Evolutionary conservation across 2,888 invertebrate species (phyloP).

Genomic region (Abrostola tripartita): DNA sequence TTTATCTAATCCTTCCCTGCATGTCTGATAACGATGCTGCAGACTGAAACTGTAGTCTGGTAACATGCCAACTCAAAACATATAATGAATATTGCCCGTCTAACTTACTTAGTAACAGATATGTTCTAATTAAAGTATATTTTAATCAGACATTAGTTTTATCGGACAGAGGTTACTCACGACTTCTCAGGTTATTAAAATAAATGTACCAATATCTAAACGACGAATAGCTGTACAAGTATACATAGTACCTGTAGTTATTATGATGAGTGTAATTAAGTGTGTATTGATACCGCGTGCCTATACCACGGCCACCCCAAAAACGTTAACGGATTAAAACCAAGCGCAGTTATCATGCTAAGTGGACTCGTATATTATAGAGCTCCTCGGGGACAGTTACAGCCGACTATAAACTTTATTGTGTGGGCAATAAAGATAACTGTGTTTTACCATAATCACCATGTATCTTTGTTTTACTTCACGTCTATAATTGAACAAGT

Average conservation of each 20-base stretch:
- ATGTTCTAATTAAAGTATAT: no score
- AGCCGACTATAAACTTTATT: slow-evolving; percentile 35
- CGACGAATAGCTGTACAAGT: background rate
- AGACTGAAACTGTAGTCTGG: no score
- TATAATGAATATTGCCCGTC: no score
- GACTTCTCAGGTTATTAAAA: background rate
- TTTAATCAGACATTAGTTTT: no score
- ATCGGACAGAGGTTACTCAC: background rate
- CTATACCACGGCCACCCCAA: slow-evolving; percentile 32
- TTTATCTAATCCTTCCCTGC: no score
- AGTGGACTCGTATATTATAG: slow-evolving; percentile 26
- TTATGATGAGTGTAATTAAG: background rate
- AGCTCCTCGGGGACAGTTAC: background rate
- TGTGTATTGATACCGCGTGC: background rate
- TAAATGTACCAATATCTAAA: slow-evolving; percentile 1
- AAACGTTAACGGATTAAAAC: slow-evolving; percentile 49
- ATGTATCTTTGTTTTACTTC: slow-evolving; percentile 23
- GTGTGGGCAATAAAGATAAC: slow-evolving; percentile 16
- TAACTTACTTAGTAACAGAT: no score
- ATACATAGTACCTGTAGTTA: background rate
- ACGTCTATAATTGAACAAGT: slow-evolving; percentile 11
- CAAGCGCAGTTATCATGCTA: slow-evolving; percentile 35
- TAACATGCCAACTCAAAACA: no score
- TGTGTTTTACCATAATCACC: slow-evolving; percentile 12
- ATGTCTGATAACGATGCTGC: no score